These are phyloP conservation scores for Eilema sororculum DNA, from an alignment of 2,888 invertebrate genomes.

Conservation along the genomic window DNA sequence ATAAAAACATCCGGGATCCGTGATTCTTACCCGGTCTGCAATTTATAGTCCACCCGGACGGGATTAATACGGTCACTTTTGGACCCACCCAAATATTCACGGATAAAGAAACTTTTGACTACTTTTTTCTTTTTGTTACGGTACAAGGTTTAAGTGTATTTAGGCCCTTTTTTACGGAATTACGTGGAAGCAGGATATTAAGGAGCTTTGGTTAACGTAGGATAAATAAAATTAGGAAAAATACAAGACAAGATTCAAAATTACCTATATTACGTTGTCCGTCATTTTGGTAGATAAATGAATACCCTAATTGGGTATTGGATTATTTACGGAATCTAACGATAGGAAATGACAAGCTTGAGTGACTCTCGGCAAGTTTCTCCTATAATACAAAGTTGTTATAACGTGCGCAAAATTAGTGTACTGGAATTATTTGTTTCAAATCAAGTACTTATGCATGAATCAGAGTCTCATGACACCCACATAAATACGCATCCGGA, in stretches of 20 bases:
- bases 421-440: too few relatives aligned
- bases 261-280: too few relatives aligned
- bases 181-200: neutral
- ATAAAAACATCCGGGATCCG: slow-evolving; percentile 41
- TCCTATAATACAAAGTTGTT: too few relatives aligned
- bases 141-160: slow-evolving; percentile 3
- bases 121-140: slow-evolving; percentile 2
- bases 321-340: too few relatives aligned
- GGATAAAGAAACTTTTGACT: slow-evolving; percentile 19
- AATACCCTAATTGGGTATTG: too few relatives aligned
- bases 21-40: slow-evolving; percentile 50
- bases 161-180: neutral
- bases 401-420: too few relatives aligned
- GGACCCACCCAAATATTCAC: slow-evolving; percentile 29
- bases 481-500: too few relatives aligned
- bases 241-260: neutral
- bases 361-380: too few relatives aligned
- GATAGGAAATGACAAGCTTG: too few relatives aligned
- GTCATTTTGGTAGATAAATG: too few relatives aligned
- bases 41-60: slow-evolving; percentile 52
- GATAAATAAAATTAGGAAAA: neutral
- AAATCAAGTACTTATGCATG: too few relatives aligned
- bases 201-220: neutral
- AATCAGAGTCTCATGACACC: too few relatives aligned
- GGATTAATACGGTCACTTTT: slow-evolving; percentile 53